Conservation (phyloP, 1,140 invertebrate genomes). For the Cydia fagiglandana region DNA sequence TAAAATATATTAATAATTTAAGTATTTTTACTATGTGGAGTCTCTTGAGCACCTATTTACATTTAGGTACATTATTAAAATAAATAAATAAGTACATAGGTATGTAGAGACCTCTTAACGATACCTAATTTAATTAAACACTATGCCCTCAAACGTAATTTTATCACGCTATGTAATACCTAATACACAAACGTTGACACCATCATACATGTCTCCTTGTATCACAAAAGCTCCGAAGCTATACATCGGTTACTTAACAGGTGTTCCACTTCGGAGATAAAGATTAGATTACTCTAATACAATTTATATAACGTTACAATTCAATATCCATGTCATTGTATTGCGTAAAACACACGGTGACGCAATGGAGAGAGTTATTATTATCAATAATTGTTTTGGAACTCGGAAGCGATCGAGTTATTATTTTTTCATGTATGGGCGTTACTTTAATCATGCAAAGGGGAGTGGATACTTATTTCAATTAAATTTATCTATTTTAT, state of each 20-base stretch:
- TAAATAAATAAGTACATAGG: no score
- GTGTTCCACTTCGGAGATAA: conserved; percentile 12
- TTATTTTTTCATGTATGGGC: conserved; percentile 27
- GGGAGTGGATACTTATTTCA: neutral
- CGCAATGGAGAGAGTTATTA: conserved; percentile 27
- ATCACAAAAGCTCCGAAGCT: neutral
- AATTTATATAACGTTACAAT: conserved; percentile 21
- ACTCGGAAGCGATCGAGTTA: conserved; percentile 8
- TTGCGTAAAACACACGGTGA: conserved; percentile 25
- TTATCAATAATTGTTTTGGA: conserved; percentile 20
- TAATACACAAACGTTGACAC: neutral
- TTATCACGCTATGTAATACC: no score
- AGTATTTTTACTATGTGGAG: no score
- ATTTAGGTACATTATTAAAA: no score
- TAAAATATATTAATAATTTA: neutral
- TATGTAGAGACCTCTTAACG: no score
- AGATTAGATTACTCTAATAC: conserved; percentile 28
- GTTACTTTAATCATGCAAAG: neutral
- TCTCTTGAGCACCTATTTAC: no score
- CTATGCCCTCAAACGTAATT: no score
- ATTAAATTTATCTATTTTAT: conserved; percentile 17
- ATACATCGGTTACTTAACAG: neutral
- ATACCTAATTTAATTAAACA: no score
- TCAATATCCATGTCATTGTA: conserved; percentile 31
- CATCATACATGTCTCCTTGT: neutral